These are phyloP conservation scores for Coregonus suidteri DNA, from an alignment of 2,797 vertebrate species.

Conservation along the genomic window DNA sequence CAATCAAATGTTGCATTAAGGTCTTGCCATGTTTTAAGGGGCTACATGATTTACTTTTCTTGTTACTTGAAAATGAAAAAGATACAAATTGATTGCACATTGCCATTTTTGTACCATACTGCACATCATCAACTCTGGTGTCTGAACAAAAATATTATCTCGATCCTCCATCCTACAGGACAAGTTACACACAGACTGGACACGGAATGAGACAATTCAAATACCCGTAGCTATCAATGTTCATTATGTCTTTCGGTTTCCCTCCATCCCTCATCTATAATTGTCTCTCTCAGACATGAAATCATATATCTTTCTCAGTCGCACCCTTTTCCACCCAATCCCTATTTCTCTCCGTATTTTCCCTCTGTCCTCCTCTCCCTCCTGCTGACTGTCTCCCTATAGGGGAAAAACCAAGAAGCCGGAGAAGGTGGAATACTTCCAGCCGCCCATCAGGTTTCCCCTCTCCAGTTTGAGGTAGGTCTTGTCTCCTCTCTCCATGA, in stretches of 20 bases:
- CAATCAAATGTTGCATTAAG: not conserved
- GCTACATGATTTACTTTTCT: not conserved
- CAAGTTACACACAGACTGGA: slow-evolving; percentile 41
- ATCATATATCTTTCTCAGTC: slow-evolving; percentile 30
- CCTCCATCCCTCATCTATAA: not conserved
- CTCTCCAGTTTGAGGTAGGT: slow-evolving; percentile 86
- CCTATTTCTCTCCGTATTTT: not conserved
- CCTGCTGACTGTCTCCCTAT: slow-evolving; percentile 49
- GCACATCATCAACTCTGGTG: slow-evolving; percentile 44
- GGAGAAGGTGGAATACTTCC: slow-evolving; percentile 91
- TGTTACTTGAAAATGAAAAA: slow-evolving; percentile 3
- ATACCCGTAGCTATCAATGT: not conserved
- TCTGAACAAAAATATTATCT: slow-evolving; percentile 45
- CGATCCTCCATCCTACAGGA: slow-evolving; percentile 30
- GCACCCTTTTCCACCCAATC: not conserved
- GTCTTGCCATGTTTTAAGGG: not conserved
- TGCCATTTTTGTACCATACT: slow-evolving; percentile 50
- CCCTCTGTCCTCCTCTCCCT: slow-evolving; percentile 3
- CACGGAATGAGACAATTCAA: slow-evolving; percentile 11
- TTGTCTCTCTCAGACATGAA: slow-evolving; percentile 29
- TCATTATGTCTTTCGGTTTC: not conserved
- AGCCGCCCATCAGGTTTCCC: slow-evolving; percentile 87
- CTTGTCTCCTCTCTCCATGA: slow-evolving; percentile 87
- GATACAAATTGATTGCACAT: slow-evolving; percentile 8
- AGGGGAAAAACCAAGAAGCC: slow-evolving; percentile 88